These are phyloP conservation scores for Apoda limacodes DNA, from an alignment of 2,888 invertebrate genomes.

Conservation along the genomic window DNA sequence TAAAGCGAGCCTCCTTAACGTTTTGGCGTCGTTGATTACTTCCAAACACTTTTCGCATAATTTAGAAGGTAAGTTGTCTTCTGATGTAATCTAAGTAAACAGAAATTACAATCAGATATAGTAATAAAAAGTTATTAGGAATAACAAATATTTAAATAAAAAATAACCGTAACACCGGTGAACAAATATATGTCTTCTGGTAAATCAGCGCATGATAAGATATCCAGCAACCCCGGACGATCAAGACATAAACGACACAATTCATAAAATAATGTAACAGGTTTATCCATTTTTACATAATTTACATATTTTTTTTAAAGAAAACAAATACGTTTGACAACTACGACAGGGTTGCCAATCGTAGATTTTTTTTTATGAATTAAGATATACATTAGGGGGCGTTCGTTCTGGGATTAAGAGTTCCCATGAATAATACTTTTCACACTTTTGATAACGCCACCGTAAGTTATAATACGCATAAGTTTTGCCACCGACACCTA, in stretches of 20 bases:
- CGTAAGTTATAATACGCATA: too few relatives aligned
- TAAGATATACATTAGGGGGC: too few relatives aligned
- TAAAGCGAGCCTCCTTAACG: conserved; percentile 27
- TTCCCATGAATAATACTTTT: too few relatives aligned
- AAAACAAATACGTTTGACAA: too few relatives aligned
- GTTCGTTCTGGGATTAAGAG: too few relatives aligned
- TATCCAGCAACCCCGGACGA: conserved; percentile 10
- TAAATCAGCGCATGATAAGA: conserved; percentile 13
- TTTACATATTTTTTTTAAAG: too few relatives aligned
- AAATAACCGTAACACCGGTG: conserved; percentile 16
- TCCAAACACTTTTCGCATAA: conserved; percentile 36
- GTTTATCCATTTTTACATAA: not conserved
- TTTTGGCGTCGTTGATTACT: conserved; percentile 26
- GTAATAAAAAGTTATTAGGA: conserved; percentile 2
- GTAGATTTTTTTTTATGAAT: too few relatives aligned
- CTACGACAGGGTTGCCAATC: too few relatives aligned
- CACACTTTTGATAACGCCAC: too few relatives aligned
- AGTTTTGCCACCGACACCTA: too few relatives aligned
- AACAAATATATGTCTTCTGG: conserved; percentile 11
- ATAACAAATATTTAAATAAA: not conserved
- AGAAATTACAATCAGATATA: conserved; percentile 8
- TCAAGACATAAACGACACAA: conserved; percentile 18
- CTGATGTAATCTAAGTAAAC: conserved; percentile 14
- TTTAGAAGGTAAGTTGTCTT: conserved; percentile 36
- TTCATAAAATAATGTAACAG: conserved; percentile 9